Conservation (phyloP, 2,797 vertebrate species). For the Sitta carolinensis region DNA sequence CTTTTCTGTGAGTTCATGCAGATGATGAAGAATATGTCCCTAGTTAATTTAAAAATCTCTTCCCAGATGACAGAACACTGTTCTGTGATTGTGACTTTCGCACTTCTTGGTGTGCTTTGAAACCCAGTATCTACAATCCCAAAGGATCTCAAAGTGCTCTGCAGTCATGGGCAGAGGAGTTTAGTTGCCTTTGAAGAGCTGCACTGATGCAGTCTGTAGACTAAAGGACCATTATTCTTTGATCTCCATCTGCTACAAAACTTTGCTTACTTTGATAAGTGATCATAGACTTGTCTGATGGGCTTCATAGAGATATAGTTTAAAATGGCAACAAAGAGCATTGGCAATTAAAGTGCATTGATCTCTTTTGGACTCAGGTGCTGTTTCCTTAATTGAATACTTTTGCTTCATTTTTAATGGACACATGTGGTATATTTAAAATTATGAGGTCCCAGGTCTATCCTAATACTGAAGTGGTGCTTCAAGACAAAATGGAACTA, state of each 20-base stretch:
- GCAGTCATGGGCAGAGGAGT: neutral
- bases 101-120: neutral
- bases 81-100: conserved; percentile 2
- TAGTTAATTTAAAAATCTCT: neutral
- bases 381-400: conserved; percentile 5
- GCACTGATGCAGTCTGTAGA: neutral
- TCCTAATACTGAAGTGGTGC: neutral
- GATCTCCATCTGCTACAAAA: conserved; percentile 16
- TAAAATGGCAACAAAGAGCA: conserved; percentile 19
- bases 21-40: neutral
- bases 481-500: neutral
- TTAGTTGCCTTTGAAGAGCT: conserved; percentile 16
- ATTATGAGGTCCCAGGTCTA: neutral
- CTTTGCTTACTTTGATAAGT: conserved; percentile 15
- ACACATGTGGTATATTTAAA: neutral
- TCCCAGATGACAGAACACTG: neutral
- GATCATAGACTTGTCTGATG: conserved; percentile 19
- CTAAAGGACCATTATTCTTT: conserved; percentile 17
- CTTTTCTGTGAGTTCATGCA: neutral
- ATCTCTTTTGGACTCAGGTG: conserved; percentile 1
- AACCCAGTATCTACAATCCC: neutral
- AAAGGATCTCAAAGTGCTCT: conserved; percentile 16
- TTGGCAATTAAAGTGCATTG: conserved; percentile 10
- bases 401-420: neutral
- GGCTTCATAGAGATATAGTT: neutral